phyloP scores from a whole-genome alignment of 2,797 vertebrate genomes.

The Phrynocephalus guinanensis region DNA sequence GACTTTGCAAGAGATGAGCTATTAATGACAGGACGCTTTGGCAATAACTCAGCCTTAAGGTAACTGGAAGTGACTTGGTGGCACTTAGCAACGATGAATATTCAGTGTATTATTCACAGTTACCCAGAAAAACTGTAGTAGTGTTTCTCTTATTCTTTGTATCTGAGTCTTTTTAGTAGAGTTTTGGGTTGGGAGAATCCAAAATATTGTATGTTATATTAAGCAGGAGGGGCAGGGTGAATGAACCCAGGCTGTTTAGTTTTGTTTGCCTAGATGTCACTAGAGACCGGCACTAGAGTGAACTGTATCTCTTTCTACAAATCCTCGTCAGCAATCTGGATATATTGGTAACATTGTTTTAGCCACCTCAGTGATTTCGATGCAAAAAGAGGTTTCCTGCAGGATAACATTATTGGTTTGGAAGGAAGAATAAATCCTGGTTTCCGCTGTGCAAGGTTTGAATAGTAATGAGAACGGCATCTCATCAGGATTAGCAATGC shows the following conservation, averaged over 20 bases:
- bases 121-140: background rate
- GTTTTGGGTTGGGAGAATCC: slow-evolving; percentile 49
- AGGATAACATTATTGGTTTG: slow-evolving; percentile 58
- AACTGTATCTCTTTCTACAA: slow-evolving; percentile 51
- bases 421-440: slow-evolving; percentile 62
- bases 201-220: background rate
- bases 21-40: too few relatives aligned
- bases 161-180: slow-evolving; percentile 17
- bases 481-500: slow-evolving; percentile 70
- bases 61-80: too few relatives aligned
- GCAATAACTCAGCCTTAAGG: too few relatives aligned
- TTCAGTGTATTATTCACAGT: background rate
- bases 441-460: slow-evolving; percentile 52
- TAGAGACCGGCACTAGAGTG: slow-evolving; percentile 29
- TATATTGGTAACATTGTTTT: slow-evolving; percentile 49
- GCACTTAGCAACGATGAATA: background rate
- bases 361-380: slow-evolving; percentile 48
- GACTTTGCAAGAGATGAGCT: too few relatives aligned
- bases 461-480: slow-evolving; percentile 63
- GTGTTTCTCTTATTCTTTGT: background rate
- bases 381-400: slow-evolving; percentile 53
- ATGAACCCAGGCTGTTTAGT: slow-evolving; percentile 40
- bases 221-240: background rate
- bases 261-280: slow-evolving; percentile 51
- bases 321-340: slow-evolving; percentile 39